A percentile compares a stretch with the other conserved stretches of the same genome.
phyloP scores from a whole-genome alignment of 2,888 invertebrate species.

The Ichneumoninae sp. region DNA sequence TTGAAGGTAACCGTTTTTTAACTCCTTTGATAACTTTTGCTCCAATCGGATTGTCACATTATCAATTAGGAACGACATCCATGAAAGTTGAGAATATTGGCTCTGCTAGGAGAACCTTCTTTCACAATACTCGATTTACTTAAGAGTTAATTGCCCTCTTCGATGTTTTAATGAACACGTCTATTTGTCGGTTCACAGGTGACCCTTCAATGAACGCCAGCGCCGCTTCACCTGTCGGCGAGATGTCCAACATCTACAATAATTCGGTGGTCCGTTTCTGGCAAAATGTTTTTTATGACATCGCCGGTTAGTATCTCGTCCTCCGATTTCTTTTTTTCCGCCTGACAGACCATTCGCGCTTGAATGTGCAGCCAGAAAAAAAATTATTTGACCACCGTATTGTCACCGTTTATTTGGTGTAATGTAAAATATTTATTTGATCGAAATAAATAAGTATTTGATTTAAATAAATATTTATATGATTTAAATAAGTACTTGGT shows the following conservation, averaged over 20 bases:
- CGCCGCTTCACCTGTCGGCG: slow-evolving; percentile 70
- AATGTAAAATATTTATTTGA: no score
- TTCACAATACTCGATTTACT: neutral
- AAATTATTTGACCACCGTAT: no score
- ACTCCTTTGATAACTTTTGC: no score
- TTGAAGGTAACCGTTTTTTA: no score
- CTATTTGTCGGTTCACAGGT: slow-evolving; percentile 70
- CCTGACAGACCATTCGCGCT: neutral
- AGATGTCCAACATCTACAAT: slow-evolving; percentile 85
- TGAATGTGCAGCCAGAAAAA: no score
- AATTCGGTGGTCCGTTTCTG: slow-evolving; percentile 88
- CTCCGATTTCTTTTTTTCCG: neutral
- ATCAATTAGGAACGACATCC: no score
- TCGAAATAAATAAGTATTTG: no score
- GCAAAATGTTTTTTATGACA: slow-evolving; percentile 87
- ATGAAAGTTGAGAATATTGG: no score
- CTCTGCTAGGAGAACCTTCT: neutral
- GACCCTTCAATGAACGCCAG: slow-evolving; percentile 79
- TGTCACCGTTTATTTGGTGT: no score
- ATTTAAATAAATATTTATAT: no score
- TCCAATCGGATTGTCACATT: no score
- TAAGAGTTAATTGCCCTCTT: neutral
- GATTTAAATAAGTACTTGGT: no score
- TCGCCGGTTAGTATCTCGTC: slow-evolving; percentile 86
- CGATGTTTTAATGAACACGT: neutral